Percentiles rank a stretch among this genome's conserved stretches.
phyloP scores from a whole-genome alignment of 2,113 vertebrate species.

The Pygoscelis antarcticus region DNA sequence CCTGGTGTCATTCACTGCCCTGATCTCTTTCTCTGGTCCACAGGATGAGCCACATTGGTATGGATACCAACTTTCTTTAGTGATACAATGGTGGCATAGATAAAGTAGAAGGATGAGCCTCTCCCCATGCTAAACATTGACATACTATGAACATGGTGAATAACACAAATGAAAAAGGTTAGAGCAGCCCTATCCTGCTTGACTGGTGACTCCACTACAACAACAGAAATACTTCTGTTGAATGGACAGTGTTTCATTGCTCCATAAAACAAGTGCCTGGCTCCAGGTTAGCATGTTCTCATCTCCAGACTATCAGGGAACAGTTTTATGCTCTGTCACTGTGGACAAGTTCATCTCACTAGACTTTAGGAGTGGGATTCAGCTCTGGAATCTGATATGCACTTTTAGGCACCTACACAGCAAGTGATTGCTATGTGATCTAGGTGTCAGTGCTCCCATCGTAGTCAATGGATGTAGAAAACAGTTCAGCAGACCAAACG shows the following conservation, averaged over 20 bases:
- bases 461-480: not conserved
- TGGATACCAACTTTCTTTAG: not conserved
- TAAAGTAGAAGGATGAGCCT: not conserved
- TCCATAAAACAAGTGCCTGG: not conserved
- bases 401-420: not conserved
- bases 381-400: not conserved
- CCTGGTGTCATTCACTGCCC: not conserved
- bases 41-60: not conserved
- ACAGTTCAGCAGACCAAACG: not conserved
- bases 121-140: not conserved
- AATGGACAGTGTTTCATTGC: not conserved
- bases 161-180: not conserved
- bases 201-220: not conserved
- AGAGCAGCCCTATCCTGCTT: not conserved
- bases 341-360: not conserved
- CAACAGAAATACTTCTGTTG: not conserved
- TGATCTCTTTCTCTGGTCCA: not conserved
- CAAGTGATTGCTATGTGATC: not conserved
- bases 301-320: not conserved
- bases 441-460: not conserved
- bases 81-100: not conserved
- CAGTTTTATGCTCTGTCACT: not conserved
- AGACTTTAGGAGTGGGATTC: not conserved
- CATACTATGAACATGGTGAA: not conserved
- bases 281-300: rapidly evolving